Evolutionary conservation across 2,888 invertebrate species (phyloP), one percentile per base, ranked within the genome.

Genomic region (Odontocolon sp.): DNA sequence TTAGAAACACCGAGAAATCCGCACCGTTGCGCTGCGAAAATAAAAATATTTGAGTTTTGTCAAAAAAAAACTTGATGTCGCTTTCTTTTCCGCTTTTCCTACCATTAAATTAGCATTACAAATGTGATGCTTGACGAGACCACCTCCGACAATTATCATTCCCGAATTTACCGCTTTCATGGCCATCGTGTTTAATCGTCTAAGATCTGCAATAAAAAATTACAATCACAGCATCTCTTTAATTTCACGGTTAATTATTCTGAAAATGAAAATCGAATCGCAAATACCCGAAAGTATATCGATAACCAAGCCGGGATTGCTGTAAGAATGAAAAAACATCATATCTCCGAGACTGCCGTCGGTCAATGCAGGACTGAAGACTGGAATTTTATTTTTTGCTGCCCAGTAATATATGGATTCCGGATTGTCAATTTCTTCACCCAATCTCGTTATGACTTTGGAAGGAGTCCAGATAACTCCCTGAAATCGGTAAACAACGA

Each of bases 31-130:
- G 93, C 95, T 95, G 87, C 23, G 89, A 86, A 78, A 79, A 77
- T 33, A 69, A 18, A 26, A 11, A 40, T 2, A 36, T n/a, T 3
- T 21, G n/a, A 50, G 18, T 26, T 21, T n/a, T n/a, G n/a, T 18
- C 5, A 26, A 38, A 18, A 16, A 6, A 50, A 40, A 68, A 52
- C 42, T 33, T 45, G 11, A 59, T 40, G 38, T 26, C 11, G 1
- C 28, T 33, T 57, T 16, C 57, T 36, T 9, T 11, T 38, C 26
- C 28, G 3, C 9, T 5, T 11, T 8, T 26, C 84, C 90, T 91
- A 95, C 95, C 99, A 99, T 99, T 68, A 99, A 92, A 92, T 99
- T 99, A 1, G 99, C 99, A 92, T 99, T 99, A 91, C 98, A 98
- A 83, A 99, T 98, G 88, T 99, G 99, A 91, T 99, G 99, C 91